Base-by-base conservation (phyloP, 2,113 vertebrate genomes). In the Nematolebias whitei region DNA sequence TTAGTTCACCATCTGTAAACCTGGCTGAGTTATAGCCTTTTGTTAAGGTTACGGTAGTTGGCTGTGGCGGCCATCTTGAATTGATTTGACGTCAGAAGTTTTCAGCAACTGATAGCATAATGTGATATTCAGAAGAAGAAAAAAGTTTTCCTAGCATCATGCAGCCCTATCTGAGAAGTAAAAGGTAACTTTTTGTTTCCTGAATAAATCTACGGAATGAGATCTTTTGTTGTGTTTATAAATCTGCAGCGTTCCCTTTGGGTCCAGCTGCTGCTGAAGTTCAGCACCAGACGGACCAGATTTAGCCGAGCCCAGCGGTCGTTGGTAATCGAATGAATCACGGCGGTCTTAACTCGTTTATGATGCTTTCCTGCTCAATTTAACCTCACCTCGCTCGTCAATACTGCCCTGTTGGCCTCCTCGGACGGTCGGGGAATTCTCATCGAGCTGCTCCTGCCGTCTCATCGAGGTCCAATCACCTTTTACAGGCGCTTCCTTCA, bases 341-440 rank as follows among this genome's bases (percentile, higher is more conserved):
- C 83, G 80, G 84, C 78, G 35, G 76, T 78, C 80, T 80, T 90
- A 89, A 91, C 87, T 88, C 79, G 83, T 82, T 91, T 90, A 90
- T 86, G 83, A 88, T 84, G 75, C 88, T 89, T 90, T 88, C 78
- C 80, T 67, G 85, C 87, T 91, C 87, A 86, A 89, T 89, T 89
- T 79, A 83, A 85, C 85, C 85, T 78, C 53, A 74, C 79, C 81
- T 80, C 68, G 69, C 84, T 86, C 88, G 87, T 89, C 90, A 88
- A 89, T 88, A 87, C 76, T 76, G 79, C 87, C 77, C 85, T 61
- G 71, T 83, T 71, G 80, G 85, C 68, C 78, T 80, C 68, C 74
- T 76, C 64, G 39, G 72, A 79, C 18, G 51, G 60, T n/a, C 77
- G 4, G 77, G 10, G 57, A 74, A 72, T 59, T 64, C 63, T 79